Conservation (phyloP, 1,140 invertebrate genomes). For the Dendrolimus punctatus region DNA sequence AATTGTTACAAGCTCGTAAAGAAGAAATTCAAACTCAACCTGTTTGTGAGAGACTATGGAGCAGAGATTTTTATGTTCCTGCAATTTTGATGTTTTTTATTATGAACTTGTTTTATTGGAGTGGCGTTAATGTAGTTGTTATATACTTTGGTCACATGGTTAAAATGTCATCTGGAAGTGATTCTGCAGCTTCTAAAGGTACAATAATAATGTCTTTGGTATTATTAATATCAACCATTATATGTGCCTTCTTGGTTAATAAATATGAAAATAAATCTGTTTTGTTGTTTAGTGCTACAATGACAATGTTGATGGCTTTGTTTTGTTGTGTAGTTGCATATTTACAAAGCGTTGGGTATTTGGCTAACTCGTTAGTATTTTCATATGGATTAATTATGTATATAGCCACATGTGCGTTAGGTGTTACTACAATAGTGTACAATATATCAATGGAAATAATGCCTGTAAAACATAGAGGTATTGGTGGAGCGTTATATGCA, state of each 20-base stretch:
- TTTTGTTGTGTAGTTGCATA: background rate
- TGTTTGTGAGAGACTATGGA: background rate
- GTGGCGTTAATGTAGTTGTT: constrained; percentile 7
- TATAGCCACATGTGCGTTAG: background rate
- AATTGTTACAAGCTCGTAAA: constrained; percentile 7
- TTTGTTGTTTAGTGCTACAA: constrained; percentile 3
- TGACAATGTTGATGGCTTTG: constrained; percentile 1
- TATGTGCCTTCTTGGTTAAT: background rate
- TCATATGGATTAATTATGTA: constrained; percentile 9
- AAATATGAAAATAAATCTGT: constrained; percentile 8
- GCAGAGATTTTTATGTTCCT: constrained; percentile 13
- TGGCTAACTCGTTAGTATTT: constrained; percentile 2
- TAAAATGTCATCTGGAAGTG: background rate
- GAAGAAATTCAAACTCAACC: background rate
- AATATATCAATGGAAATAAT: constrained; percentile 9
- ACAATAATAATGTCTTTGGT: constrained; percentile 5
- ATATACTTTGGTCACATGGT: constrained; percentile 11
- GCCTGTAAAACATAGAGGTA: constrained; percentile 11
- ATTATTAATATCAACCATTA: constrained; percentile 1
- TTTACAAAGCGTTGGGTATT: constrained; percentile 1
- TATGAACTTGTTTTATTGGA: constrained; percentile 9
- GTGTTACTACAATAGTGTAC: constrained; percentile 2
- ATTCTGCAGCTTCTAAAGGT: background rate
- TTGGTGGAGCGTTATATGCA: constrained; percentile 8
- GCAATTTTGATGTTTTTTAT: constrained; percentile 6